Conservation (phyloP, 2,113 vertebrate species). For the Elanus axillaris region DNA sequence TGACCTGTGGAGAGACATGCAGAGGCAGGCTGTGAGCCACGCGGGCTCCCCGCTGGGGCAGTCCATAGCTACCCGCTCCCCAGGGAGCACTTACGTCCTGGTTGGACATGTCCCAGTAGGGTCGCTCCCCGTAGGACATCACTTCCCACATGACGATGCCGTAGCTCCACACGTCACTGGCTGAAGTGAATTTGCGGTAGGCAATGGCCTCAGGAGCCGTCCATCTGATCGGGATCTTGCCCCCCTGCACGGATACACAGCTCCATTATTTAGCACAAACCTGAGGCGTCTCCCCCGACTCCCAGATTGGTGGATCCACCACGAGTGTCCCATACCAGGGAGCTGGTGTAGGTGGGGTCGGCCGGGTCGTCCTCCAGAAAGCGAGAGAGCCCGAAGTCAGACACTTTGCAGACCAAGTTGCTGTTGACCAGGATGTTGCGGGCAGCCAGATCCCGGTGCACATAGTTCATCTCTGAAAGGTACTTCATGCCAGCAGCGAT, state of each 20-base stretch:
- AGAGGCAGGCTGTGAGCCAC: not conserved
- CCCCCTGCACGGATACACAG: conserved; percentile 78
- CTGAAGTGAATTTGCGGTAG: conserved; percentile 97
- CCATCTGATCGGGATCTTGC: conserved; percentile 98
- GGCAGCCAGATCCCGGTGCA: conserved; percentile 93
- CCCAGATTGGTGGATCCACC: not conserved
- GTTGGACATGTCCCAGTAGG: conserved; percentile 99
- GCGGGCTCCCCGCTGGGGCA: not conserved
- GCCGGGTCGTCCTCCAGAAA: conserved; percentile 92
- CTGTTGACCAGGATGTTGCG: conserved; percentile 97
- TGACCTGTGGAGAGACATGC: conserved; percentile 76
- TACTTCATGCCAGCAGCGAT: conserved; percentile 97
- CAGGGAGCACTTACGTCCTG: conserved; percentile 86
- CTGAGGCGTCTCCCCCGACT: not conserved
- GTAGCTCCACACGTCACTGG: conserved; percentile 97
- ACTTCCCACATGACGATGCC: conserved; percentile 99
- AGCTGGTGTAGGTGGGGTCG: conserved; percentile 96
- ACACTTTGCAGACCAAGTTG: conserved; percentile 97
- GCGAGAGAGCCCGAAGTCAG: conserved; percentile 92
- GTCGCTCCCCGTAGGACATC: conserved; percentile 96
- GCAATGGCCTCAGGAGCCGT: conserved; percentile 96
- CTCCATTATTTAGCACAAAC: not conserved
- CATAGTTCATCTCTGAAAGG: conserved; percentile 95
- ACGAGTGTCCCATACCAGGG: conserved; percentile 78
- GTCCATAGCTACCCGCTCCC: not conserved